Conservation (phyloP, 2,113 vertebrate species). For the Mustelus asterias region DNA sequence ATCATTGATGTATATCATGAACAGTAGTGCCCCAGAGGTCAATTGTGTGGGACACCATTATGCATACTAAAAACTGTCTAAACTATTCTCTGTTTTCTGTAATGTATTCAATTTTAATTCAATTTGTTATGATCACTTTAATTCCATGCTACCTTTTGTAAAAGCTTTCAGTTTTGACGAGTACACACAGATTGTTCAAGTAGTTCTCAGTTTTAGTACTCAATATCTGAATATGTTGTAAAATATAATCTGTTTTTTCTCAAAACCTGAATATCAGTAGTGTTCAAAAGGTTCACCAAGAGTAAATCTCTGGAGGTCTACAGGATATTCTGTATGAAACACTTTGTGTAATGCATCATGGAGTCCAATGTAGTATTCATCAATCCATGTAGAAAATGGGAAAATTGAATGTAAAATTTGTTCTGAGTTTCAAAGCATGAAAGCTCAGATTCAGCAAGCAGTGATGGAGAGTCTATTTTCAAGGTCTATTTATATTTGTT, state of each 20-base stretch:
- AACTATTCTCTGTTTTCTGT: not conserved
- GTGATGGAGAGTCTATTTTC: not conserved
- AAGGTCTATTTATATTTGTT: not conserved
- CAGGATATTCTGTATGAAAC: not conserved
- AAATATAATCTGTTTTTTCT: not conserved
- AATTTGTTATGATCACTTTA: not conserved
- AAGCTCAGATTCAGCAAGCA: not conserved
- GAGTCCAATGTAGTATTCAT: not conserved
- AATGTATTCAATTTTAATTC: not conserved
- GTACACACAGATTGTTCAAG: not conserved
- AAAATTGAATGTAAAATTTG: not conserved
- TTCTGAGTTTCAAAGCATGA: not conserved
- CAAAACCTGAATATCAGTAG: not conserved
- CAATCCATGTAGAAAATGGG: not conserved
- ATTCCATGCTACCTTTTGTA: not conserved
- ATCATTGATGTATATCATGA: not conserved
- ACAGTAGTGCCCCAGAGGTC: not conserved
- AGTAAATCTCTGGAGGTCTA: not conserved
- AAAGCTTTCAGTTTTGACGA: not conserved
- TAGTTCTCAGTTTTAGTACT: not conserved
- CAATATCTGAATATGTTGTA: not conserved
- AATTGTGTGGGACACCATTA: not conserved
- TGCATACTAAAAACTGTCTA: not conserved
- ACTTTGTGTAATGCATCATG: not conserved
- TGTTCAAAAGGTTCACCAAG: not conserved